These are phyloP conservation scores for Rhyzopertha dominica DNA, from an alignment of 1,140 invertebrate genomes.

Conservation along the genomic window DNA sequence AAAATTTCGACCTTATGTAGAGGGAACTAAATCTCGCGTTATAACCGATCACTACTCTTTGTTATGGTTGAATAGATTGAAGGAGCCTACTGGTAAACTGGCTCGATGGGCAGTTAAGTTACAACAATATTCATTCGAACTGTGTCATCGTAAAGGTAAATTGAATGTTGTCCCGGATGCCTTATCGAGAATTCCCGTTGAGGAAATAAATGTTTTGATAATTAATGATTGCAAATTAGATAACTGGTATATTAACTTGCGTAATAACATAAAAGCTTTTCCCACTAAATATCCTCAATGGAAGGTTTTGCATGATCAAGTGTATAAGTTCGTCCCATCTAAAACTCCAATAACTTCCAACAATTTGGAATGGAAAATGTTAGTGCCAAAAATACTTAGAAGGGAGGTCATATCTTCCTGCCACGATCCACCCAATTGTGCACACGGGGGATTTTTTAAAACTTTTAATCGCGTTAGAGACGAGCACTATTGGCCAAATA, in stretches of 20 bases:
- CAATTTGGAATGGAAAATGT: conserved; percentile 18
- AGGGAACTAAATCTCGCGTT: conserved; percentile 43
- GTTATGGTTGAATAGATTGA: neutral
- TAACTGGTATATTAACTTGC: conserved; percentile 12
- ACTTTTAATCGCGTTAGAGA: conserved; percentile 14
- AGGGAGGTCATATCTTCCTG: conserved; percentile 6
- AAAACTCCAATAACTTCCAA: conserved; percentile 1
- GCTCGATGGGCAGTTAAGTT: conserved; percentile 43
- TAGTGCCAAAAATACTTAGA: conserved; percentile 15
- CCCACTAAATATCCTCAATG: conserved; percentile 14
- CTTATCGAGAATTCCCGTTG: conserved; percentile 27
- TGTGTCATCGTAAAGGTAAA: too few species aligned
- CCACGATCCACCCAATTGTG: conserved; percentile 16
- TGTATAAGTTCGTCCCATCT: conserved; percentile 16
- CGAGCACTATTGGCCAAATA: conserved; percentile 22
- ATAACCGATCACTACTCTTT: conserved; percentile 48
- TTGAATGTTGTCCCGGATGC: conserved; percentile 40
- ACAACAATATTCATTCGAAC: too few species aligned
- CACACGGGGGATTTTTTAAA: conserved; percentile 20
- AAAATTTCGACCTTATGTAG: conserved; percentile 34
- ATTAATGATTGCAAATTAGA: conserved; percentile 3
- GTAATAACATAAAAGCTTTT: conserved; percentile 3
- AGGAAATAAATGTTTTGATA: conserved; percentile 3
- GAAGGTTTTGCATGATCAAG: conserved; percentile 7
- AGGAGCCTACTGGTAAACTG: conserved; percentile 21